phyloP scores from a whole-genome alignment of 37 sponge, comb jelly and placozoan species.

The Beroe forskalii region DNA sequence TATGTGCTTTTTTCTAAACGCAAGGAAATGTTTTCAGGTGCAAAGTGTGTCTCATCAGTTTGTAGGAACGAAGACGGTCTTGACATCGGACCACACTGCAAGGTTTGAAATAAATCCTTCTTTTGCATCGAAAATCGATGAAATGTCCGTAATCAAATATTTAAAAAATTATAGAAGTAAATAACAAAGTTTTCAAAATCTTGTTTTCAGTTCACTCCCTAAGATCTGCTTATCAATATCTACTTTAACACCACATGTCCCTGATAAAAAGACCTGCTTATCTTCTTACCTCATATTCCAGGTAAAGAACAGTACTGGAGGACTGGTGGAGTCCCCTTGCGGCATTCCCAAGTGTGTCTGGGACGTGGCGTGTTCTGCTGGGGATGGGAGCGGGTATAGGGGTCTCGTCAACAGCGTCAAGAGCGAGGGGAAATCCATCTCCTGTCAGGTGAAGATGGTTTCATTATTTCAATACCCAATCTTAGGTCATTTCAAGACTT shows the following conservation, averaged over 20 bases:
- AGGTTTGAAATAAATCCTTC: too few species aligned
- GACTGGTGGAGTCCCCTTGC: background rate
- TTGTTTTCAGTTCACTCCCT: too few species aligned
- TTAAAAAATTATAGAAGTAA: too few species aligned
- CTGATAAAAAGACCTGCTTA: too few species aligned
- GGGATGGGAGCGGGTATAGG: constrained; percentile 23
- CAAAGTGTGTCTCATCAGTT: background rate
- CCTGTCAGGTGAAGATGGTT: background rate
- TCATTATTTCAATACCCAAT: background rate
- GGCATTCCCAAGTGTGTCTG: constrained; percentile 60
- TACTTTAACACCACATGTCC: too few species aligned
- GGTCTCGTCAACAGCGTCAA: constrained; percentile 6
- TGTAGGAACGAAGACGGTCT: constrained; percentile 16
- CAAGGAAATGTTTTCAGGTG: too few species aligned
- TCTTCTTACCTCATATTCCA: too few species aligned
- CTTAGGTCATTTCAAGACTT: background rate
- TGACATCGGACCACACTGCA: constrained; percentile 28
- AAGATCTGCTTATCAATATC: too few species aligned
- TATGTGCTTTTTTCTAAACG: too few species aligned
- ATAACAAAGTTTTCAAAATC: too few species aligned
- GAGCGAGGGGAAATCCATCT: background rate
- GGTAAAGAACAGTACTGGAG: background rate
- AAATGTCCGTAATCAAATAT: too few species aligned
- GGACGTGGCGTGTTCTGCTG: constrained; percentile 56
- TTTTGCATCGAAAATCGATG: too few species aligned